Conservation (phyloP, 2,888 invertebrate species). For the Gisinianus flammeolus region DNA sequence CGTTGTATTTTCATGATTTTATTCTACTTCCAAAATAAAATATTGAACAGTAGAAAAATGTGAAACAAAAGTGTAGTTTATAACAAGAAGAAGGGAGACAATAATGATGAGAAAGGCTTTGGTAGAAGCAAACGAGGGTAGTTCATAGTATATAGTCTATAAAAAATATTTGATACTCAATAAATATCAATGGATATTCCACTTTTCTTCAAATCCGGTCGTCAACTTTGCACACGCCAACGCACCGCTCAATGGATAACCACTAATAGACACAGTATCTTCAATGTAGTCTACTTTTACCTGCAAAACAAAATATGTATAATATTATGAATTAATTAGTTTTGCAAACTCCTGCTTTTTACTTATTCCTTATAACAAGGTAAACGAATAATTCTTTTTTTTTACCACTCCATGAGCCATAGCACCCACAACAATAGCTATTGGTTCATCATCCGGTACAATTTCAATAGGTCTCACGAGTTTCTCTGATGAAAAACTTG, state of each 20-base stretch:
- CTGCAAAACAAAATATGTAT: conserved; percentile 62
- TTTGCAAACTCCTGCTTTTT: not conserved
- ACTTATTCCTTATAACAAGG: not conserved
- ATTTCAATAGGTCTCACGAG: conserved; percentile 75
- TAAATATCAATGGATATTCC: conserved; percentile 75
- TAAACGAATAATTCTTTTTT: conserved; percentile 58
- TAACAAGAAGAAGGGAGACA: not conserved
- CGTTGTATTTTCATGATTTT: not conserved
- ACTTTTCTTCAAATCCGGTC: conserved; percentile 91
- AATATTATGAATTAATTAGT: conserved; percentile 1
- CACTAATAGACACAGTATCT: conserved; percentile 88
- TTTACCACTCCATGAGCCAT: conserved; percentile 95
- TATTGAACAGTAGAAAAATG: not conserved
- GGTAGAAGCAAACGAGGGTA: no score
- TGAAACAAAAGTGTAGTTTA: not conserved
- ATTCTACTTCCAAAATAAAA: not conserved
- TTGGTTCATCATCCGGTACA: conserved; percentile 80
- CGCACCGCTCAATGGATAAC: conserved; percentile 95
- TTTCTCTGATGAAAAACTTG: conserved; percentile 85
- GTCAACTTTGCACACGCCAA: conserved; percentile 95
- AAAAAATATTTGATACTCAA: no score
- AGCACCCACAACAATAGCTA: conserved; percentile 91
- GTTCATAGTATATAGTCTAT: no score
- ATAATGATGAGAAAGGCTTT: not conserved
- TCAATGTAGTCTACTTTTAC: conserved; percentile 83